These are phyloP conservation scores for Sciurus vulgaris DNA, from an alignment of 2,797 vertebrate species.

Conservation along the genomic window DNA sequence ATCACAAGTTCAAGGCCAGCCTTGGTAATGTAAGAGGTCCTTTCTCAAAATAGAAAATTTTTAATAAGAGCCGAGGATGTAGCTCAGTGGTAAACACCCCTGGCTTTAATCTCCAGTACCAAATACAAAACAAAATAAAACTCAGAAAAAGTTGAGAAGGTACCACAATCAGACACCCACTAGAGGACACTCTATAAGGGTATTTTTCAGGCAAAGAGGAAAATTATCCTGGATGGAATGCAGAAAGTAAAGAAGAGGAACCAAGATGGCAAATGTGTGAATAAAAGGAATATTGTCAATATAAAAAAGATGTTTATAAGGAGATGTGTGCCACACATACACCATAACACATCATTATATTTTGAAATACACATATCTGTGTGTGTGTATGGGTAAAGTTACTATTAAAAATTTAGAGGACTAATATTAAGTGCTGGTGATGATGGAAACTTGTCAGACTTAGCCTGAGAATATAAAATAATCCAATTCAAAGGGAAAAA, in stretches of 20 bases:
- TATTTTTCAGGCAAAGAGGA: constrained; percentile 56
- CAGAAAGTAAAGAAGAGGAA: constrained; percentile 56
- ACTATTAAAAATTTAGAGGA: constrained; percentile 22
- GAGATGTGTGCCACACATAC: neutral
- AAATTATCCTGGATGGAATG: constrained; percentile 48
- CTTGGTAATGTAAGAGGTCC: no score
- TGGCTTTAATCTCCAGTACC: neutral
- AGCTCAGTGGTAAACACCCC: no score
- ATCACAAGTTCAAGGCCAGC: no score
- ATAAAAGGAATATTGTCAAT: constrained; percentile 17
- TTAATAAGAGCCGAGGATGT: no score
- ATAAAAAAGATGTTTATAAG: constrained; percentile 1
- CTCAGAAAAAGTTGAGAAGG: constrained; percentile 6
- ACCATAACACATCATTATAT: constrained; percentile 19
- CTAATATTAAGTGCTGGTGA: neutral
- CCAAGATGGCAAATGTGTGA: constrained; percentile 20
- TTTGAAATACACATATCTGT: neutral
- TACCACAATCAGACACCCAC: neutral
- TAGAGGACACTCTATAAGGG: neutral
- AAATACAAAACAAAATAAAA: neutral
- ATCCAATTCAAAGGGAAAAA: neutral
- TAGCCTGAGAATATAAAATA: neutral
- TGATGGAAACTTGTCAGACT: neutral
- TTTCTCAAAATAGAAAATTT: no score
- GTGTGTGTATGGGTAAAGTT: constrained; percentile 24